Conservation (phyloP, 2,797 vertebrate genomes). For the Hydrolagus colliei region DNA sequence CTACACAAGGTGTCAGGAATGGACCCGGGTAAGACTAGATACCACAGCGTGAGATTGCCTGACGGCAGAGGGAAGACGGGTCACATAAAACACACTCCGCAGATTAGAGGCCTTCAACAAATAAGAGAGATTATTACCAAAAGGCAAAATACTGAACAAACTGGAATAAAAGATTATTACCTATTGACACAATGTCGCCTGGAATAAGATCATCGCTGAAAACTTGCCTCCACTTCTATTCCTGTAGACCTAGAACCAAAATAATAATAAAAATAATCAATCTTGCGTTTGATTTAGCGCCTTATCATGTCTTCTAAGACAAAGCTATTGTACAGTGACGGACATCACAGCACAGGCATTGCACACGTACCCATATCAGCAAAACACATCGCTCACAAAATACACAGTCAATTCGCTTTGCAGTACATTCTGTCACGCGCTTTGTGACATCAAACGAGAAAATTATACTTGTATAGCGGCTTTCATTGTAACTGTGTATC, state of each 20-base stretch:
- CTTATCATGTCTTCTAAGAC: too few relatives aligned
- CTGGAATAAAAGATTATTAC: constrained; percentile 48
- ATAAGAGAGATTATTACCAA: not conserved
- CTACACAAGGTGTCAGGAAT: too few relatives aligned
- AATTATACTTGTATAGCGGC: too few relatives aligned
- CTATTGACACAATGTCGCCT: constrained; percentile 85
- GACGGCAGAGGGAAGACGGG: not conserved
- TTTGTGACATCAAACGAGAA: too few relatives aligned
- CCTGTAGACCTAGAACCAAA: constrained; percentile 72
- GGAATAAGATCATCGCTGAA: constrained; percentile 87
- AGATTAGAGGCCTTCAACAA: not conserved
- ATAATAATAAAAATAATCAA: not conserved
- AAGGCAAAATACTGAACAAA: not conserved
- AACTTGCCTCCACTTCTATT: constrained; percentile 94
- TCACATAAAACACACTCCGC: too few relatives aligned
- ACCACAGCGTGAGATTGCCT: not conserved
- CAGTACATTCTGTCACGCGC: too few relatives aligned
- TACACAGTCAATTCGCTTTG: too few relatives aligned
- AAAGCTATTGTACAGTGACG: not conserved
- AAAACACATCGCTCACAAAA: too few relatives aligned
- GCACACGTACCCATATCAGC: not conserved
- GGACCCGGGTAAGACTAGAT: too few relatives aligned
- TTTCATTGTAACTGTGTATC: too few relatives aligned
- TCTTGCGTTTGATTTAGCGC: not conserved
- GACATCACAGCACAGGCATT: not conserved